Evolutionary conservation across 2,797 vertebrate genomes (phyloP).

Genomic region (Mustela erminea): DNA sequence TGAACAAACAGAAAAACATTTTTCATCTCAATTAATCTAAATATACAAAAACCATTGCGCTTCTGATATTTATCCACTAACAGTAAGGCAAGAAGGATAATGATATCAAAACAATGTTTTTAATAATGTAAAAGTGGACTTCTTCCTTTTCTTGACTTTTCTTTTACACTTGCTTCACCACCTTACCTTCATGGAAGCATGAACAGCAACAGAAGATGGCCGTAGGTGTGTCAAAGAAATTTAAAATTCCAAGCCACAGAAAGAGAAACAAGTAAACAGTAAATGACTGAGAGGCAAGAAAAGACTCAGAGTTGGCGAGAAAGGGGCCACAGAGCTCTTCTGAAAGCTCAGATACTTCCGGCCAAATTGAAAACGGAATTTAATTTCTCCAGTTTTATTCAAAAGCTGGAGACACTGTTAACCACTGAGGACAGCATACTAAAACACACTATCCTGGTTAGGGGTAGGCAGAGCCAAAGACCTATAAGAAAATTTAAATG

Average conservation of each 20-base stretch:
- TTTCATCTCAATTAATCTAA: slow-evolving; percentile 54
- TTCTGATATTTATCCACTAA: neutral
- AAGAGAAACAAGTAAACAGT: slow-evolving; percentile 42
- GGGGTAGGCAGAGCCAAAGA: neutral
- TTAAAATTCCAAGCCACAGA: slow-evolving; percentile 40
- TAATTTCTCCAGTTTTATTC: slow-evolving; percentile 86
- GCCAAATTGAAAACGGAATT: slow-evolving; percentile 87
- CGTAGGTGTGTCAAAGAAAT: neutral
- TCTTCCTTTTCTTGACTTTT: slow-evolving; percentile 49
- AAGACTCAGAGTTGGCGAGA: slow-evolving; percentile 81
- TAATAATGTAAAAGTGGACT: neutral
- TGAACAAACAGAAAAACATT: slow-evolving; percentile 47
- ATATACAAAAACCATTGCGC: neutral
- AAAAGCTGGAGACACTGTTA: slow-evolving; percentile 80
- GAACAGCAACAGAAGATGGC: slow-evolving; percentile 36
- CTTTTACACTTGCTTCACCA: neutral
- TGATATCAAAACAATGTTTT: neutral
- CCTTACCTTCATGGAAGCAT: slow-evolving; percentile 14
- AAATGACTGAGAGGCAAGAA: slow-evolving; percentile 32
- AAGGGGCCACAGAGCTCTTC: slow-evolving; percentile 73
- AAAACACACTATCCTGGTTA: slow-evolving; percentile 25
- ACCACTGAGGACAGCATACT: neutral
- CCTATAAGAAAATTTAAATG: neutral
- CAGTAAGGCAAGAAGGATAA: slow-evolving; percentile 23
- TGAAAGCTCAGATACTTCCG: slow-evolving; percentile 83